Evolutionary conservation across 2,888 invertebrate genomes (phyloP).

Genomic region (Argyresthia albistria): DNA sequence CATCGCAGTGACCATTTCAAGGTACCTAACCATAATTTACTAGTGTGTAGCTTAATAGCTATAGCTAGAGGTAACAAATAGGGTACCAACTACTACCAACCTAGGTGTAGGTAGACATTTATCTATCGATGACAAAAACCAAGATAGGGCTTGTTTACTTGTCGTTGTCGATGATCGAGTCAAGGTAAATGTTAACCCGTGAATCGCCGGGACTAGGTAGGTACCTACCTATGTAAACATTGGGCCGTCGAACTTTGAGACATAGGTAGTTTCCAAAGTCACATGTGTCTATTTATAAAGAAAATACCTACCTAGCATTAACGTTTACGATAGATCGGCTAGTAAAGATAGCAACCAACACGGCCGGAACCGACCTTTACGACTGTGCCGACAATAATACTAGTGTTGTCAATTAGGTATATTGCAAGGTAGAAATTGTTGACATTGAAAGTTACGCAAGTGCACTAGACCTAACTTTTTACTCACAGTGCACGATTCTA

Average conservation of each 20-base stretch:
- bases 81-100: no score
- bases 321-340: not conserved
- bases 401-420: not conserved
- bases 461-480: conserved; percentile 5
- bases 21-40: no score
- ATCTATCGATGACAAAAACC: conserved; percentile 34
- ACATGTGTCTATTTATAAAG: not conserved
- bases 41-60: no score
- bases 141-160: conserved; percentile 62
- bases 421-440: conserved; percentile 21
- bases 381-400: not conserved
- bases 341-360: not conserved
- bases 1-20: no score
- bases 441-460: conserved; percentile 71
- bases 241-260: not conserved
- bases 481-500: not conserved
- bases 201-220: conserved; percentile 12
- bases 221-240: conserved; percentile 10
- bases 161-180: conserved; percentile 36
- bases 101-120: conserved; percentile 11
- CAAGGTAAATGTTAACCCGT: conserved; percentile 36
- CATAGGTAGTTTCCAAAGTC: not conserved
- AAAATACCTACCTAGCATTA: no score
- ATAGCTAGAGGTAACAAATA: no score
- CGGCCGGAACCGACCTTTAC: not conserved